Evolutionary conservation across 2,797 vertebrate genomes (phyloP).

Genomic region (Malurus leucopterus): DNA sequence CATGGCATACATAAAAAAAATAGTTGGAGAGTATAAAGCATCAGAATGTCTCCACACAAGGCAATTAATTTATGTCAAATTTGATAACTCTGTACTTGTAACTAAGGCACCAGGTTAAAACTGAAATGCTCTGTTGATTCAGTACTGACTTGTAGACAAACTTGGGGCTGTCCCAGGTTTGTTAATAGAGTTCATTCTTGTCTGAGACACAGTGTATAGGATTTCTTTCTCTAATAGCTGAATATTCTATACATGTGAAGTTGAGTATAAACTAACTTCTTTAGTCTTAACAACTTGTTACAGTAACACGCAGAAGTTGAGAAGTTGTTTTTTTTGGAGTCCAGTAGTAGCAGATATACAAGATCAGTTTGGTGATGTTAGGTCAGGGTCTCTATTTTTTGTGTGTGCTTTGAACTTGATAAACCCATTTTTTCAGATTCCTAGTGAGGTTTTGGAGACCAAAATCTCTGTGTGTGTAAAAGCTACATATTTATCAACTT

Average conservation of each 20-base stretch:
- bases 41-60: not conserved
- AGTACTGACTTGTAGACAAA: not conserved
- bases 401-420: not conserved
- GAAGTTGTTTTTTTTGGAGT: not conserved
- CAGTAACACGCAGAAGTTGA: not conserved
- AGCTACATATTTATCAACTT: not conserved
- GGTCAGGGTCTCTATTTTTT: not conserved
- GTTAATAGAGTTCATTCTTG: not conserved
- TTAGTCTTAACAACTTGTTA: not conserved
- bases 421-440: not conserved
- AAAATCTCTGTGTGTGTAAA: not conserved
- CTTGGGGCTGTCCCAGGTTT: not conserved
- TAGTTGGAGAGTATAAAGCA: not conserved
- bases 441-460: not conserved
- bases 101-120: constrained; percentile 52
- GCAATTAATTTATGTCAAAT: not conserved
- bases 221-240: not conserved
- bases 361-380: not conserved
- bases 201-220: not conserved
- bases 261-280: not conserved
- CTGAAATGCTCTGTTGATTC: not conserved
- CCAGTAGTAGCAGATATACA: not conserved
- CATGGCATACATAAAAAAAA: constrained; percentile 11
- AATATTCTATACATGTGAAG: not conserved
- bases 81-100: not conserved